Base-by-base conservation (phyloP, 2,113 vertebrate genomes). In the Nibea albiflora region DNA sequence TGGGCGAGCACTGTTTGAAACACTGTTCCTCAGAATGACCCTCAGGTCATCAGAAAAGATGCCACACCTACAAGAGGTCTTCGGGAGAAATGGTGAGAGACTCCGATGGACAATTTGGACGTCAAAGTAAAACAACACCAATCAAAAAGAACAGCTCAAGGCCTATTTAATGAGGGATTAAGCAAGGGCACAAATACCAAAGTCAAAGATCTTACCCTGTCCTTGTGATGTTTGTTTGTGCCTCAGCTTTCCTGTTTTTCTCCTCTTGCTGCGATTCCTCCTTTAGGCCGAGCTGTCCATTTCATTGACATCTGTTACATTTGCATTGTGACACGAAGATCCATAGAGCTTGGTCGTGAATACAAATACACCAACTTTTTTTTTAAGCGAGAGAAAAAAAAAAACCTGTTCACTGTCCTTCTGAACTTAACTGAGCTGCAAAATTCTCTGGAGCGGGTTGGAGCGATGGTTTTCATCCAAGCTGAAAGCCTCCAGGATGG, bases 221-320 rank as follows among this genome's bases (percentile, higher is more conserved):
- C 65, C 35, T 68, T 81, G 81, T 81, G 60, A 83, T 68, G 75
- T 78, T 78, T 90, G 80, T 86, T 79, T 85, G 61, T 66, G 24
- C 68, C 39, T 60, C 10, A 14, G 56, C 66, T 58, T 70, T 83
- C 44, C 73, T 71, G 78, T 80, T 90, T 81, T 70, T 76, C 73
- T 53, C 20, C n/a, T 49, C 50, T 22, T n/a, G 44, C 57, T 78
- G 71, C 3, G 6, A 77, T 54, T 24, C 67, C 65, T 70, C 17
- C 62, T 90, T 77, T 83, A 78, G 91, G 81, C 70, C 5, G 5
- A 76, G 76, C 53, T 54, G 76, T 75, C 81, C 44, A 58, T 81
- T 79, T 81, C 56, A 39, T 28, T 77, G 73, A 69, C 58, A 77
- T 73, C 31, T 67, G 44, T 53, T 26, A 19, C 54, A 82, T 84